Base-by-base conservation (phyloP, 2,113 vertebrate species). In the Zosterops borbonicus region DNA sequence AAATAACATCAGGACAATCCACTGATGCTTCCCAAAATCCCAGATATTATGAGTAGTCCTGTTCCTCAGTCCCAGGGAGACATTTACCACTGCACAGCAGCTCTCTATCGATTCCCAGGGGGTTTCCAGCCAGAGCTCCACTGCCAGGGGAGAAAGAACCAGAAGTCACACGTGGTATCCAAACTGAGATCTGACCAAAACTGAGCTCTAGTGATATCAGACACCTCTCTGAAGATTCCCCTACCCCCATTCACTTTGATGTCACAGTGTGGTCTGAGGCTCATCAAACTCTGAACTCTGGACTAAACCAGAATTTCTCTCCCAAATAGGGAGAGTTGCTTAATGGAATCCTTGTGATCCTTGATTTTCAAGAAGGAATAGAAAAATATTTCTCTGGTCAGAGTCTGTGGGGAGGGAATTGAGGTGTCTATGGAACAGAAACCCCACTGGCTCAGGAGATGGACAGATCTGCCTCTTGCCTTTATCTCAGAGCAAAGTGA, bases 81-180 rank as follows among this genome's bases (percentile, higher is more conserved):
- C 37, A 52, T 85, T 96, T 62, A 99, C 99, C 99, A 98, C 96
- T 97, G 41, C 94, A 94, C 25, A 99, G 98, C 14, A 99, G 95
- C 90, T 99, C 98, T 81, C 99, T 97, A 74, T 99, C 98, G 16
- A 99, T 98, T 42, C 97, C 97, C 65, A 99, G 96, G 1, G 99
- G 98, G 17, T 99, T 99, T 46, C 99, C 99, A 70, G 99, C 99
- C 52, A 99, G 98, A 84, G 99, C 99, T 2, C 99, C 99, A 4
- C 99, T 99, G 97, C 63, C 93, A 96, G 92, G 44, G 70, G 1
- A 81, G 49, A 92, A 53, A 79, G 80, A 60, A 10, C 46, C 53
- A 84, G 4, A 42, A 42, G 11, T 90, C 25, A 71, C 5, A 4
- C 11, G 3, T 12, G 37, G 46, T 14, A 47, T 2, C 31, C 55